Percentiles rank a stretch among this genome's conserved stretches.
phyloP scores from a whole-genome alignment of 2,888 invertebrate species.

The Herminia tarsipennalis region DNA sequence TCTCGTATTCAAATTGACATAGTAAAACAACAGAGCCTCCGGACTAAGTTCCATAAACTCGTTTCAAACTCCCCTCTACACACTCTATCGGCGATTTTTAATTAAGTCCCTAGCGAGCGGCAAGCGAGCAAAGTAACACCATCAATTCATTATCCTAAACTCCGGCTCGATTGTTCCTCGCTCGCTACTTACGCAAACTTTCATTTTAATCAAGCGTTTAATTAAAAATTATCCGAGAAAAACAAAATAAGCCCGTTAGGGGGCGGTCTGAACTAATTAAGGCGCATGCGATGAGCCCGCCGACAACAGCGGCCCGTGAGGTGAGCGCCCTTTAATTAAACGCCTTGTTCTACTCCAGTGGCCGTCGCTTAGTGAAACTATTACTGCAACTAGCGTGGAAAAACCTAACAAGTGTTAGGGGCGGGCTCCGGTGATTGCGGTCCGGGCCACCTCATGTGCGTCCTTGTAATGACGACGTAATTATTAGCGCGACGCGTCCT shows the following conservation, averaged over 20 bases:
- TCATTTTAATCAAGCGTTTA: slow-evolving; percentile 86
- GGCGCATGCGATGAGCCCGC: slow-evolving; percentile 81
- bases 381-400: slow-evolving; percentile 63
- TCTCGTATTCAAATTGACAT: slow-evolving; percentile 84
- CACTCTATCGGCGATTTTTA: slow-evolving; percentile 86
- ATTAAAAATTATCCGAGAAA: slow-evolving; percentile 86
- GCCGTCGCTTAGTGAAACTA: slow-evolving; percentile 74
- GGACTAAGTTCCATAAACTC: slow-evolving; percentile 83
- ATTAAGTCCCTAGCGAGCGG: slow-evolving; percentile 83
- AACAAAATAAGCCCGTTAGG: slow-evolving; percentile 85
- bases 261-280: slow-evolving; percentile 85
- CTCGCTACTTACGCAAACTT: slow-evolving; percentile 86
- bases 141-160: slow-evolving; percentile 86
- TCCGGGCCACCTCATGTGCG: slow-evolving; percentile 19
- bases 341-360: slow-evolving; percentile 76
- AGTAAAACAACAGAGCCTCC: slow-evolving; percentile 82
- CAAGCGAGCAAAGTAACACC: slow-evolving; percentile 84
- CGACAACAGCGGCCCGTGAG: slow-evolving; percentile 73
- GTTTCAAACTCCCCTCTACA: slow-evolving; percentile 82
- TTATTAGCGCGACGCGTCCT: slow-evolving; percentile 32
- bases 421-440: slow-evolving; percentile 44
- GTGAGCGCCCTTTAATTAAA: slow-evolving; percentile 82
- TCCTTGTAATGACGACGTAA: slow-evolving; percentile 44
- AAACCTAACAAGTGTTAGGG: slow-evolving; percentile 69
- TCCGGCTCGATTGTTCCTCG: slow-evolving; percentile 84